Evolutionary conservation across 2,888 invertebrate species (phyloP).

Genomic region (Mesoligia furuncula): DNA sequence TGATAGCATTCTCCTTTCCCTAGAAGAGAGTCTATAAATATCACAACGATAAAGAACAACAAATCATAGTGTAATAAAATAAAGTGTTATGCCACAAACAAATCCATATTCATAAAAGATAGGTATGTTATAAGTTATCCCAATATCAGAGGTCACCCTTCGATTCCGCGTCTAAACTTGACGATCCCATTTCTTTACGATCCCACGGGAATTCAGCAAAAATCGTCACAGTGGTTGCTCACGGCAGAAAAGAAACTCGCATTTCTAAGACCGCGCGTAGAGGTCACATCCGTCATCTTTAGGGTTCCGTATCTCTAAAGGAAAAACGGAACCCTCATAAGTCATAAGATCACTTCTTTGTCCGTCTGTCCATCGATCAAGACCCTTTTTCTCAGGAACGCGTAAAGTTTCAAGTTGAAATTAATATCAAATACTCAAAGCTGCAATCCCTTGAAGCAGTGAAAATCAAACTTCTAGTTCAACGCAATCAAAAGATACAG

Average conservation of each 20-base stretch:
- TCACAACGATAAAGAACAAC: not conserved
- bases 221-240: conserved; percentile 59
- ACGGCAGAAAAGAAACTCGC: conserved; percentile 45
- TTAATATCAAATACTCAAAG: no score
- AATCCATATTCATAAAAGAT: conserved; percentile 39
- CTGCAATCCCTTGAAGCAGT: no score
- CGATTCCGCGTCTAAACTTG: conserved; percentile 41
- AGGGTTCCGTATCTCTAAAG: no score
- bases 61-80: not conserved
- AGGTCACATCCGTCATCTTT: conserved; percentile 45
- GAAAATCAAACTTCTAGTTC: no score
- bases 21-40: not conserved
- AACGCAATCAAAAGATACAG: no score
- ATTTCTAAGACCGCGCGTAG: conserved; percentile 38
- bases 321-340: no score
- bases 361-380: no score
- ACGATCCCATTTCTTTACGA: conserved; percentile 43
- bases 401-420: no score
- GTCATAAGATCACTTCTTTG: no score
- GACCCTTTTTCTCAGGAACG: no score
- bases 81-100: conserved; percentile 10
- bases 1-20: not conserved
- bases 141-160: conserved; percentile 32
- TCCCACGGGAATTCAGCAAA: conserved; percentile 52
- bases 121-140: conserved; percentile 44